Evolutionary conservation across 2,113 vertebrate species (phyloP), one percentile per base, ranked within the genome.

Genomic region (Acanthochromis polyacanthus): DNA sequence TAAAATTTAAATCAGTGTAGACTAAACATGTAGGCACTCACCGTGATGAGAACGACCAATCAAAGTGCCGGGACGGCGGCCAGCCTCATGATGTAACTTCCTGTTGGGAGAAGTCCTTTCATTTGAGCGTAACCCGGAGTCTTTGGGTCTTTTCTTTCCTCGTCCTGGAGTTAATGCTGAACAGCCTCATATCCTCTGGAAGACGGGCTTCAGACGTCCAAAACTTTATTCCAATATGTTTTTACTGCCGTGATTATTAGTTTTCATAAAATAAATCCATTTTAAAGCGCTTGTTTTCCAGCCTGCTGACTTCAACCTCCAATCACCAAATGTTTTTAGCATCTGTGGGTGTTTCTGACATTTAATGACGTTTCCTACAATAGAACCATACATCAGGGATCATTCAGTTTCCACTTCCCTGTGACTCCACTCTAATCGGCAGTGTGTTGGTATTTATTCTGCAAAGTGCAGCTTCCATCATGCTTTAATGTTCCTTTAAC

Each of bases 251-350:
- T 67, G 84, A 92, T 94, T 92, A 92, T 91, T 91, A 87, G 80
- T 86, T 92, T 93, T 92, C 80, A 91, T 90, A 90, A 93, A 92
- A 88, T 87, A 86, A 93, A 93, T 92, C 88, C 78, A 90, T 85
- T 92, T 87, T 82, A 80, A 86, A 69, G 81, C 63, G 70, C 62
- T 71, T 84, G 75, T 82, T 92, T 73, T 75, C 81, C 59, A 25
- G 61, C 48, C 80, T 69, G 62, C 69, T 25, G 25, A 25, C 25
- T 86, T 83, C 68, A 74, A 45, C 38, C 9, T 30, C 30, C 30
- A 30, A 6, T 30, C 30, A 6, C 30, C 30, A 30, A 11, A 45
- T 45, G 5, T 45, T 10, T 11, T 9, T 11, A 14, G 43, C 43
- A 11, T 46, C 15, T 16, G 45, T 6, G 45, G 12, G 12, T 46